Conservation (phyloP, 1,140 invertebrate genomes). For the Euglossa dilemma region DNA sequence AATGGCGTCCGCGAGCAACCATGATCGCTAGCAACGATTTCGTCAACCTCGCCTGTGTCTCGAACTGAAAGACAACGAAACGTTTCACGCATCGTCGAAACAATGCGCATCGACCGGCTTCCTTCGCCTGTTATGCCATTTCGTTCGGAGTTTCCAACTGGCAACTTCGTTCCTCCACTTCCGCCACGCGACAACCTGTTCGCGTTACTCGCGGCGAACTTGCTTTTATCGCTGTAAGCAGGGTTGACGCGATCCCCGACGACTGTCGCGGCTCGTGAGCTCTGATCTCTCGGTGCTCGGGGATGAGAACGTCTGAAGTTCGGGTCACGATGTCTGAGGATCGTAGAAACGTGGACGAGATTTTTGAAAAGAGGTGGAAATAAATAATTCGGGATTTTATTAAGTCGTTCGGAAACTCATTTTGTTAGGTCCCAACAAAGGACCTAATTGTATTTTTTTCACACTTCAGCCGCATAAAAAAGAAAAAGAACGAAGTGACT, state of each 20-base stretch:
- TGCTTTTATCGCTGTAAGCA: neutral
- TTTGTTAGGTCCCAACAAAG: too few relatives aligned
- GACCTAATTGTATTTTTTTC: too few relatives aligned
- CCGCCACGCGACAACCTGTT: neutral
- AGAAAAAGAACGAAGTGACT: too few relatives aligned
- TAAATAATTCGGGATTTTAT: too few relatives aligned
- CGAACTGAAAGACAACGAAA: neutral
- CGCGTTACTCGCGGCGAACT: neutral
- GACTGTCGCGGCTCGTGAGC: neutral
- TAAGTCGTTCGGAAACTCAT: too few relatives aligned
- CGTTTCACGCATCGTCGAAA: neutral
- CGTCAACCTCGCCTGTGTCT: neutral
- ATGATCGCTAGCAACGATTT: conserved; percentile 6
- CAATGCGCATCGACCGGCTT: neutral
- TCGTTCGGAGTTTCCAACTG: neutral
- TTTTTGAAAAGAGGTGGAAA: too few relatives aligned
- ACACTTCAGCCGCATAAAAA: too few relatives aligned
- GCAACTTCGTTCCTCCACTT: neutral
- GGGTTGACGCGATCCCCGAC: neutral
- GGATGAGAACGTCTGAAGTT: too few relatives aligned
- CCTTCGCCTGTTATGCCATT: neutral
- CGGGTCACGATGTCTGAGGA: too few relatives aligned
- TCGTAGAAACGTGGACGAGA: neutral
- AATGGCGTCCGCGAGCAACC: neutral
- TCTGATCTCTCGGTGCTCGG: neutral